Percentiles rank a stretch among this genome's conserved stretches.
These are phyloP conservation scores for Myathropa florea DNA, from an alignment of 2,888 invertebrate genomes.

Conservation along the genomic window DNA sequence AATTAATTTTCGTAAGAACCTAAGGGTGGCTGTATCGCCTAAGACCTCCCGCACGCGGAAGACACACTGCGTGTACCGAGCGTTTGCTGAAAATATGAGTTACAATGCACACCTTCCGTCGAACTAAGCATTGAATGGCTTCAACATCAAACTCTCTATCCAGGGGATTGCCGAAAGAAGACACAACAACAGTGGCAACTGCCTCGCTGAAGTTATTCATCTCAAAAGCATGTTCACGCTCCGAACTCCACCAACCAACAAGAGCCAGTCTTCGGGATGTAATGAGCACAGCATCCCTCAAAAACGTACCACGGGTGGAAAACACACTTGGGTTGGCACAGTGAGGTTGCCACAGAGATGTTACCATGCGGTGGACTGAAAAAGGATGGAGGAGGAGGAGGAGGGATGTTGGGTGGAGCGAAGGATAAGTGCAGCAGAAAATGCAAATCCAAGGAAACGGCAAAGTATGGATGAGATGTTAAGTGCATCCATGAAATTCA, in stretches of 20 bases:
- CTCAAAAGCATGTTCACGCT: too few relatives aligned
- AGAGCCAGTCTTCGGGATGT: background rate
- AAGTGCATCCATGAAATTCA: constrained; percentile 75
- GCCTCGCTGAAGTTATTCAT: too few relatives aligned
- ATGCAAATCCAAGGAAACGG: constrained; percentile 46
- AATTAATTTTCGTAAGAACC: constrained; percentile 52
- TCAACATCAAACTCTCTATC: too few relatives aligned
- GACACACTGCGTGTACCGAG: too few relatives aligned
- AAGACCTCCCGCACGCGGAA: too few relatives aligned
- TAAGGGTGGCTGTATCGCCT: background rate
- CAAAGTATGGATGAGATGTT: constrained; percentile 70
- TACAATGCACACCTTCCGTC: too few relatives aligned
- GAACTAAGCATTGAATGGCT: too few relatives aligned
- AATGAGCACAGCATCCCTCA: background rate
- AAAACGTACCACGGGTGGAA: background rate
- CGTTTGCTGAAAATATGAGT: too few relatives aligned
- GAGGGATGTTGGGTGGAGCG: background rate
- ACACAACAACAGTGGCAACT: too few relatives aligned
- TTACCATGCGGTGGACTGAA: too few relatives aligned
- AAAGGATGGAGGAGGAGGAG: background rate
- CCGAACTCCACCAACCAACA: background rate
- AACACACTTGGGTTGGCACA: background rate
- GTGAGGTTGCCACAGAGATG: background rate
- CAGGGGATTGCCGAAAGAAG: too few relatives aligned
- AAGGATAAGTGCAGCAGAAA: constrained; percentile 43